Evolutionary conservation across 2,113 vertebrate genomes (phyloP).

Genomic region (Bettongia penicillata): DNA sequence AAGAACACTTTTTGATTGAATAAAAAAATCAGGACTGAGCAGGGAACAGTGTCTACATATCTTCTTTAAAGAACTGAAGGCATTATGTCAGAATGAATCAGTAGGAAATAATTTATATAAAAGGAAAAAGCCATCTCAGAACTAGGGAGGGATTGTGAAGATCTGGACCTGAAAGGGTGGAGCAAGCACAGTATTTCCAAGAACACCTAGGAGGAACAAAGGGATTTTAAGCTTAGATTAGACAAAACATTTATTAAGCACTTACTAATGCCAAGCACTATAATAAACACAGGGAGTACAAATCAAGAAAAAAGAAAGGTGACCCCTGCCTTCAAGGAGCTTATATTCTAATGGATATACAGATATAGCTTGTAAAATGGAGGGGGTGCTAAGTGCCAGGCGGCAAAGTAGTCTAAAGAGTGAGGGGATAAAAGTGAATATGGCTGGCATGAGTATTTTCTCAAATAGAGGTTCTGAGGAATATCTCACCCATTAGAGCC

Average conservation of each 20-base stretch:
- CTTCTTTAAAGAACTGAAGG: not conserved
- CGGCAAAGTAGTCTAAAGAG: not conserved
- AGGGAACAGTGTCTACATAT: not conserved
- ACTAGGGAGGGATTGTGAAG: not conserved
- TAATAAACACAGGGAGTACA: not conserved
- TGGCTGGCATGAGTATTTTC: not conserved
- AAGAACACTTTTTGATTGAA: not conserved
- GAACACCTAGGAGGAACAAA: not conserved
- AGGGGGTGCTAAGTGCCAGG: not conserved
- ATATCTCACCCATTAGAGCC: not conserved
- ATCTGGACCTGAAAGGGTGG: not conserved
- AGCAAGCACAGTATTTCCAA: not conserved
- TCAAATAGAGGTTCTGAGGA: not conserved
- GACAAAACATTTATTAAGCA: not conserved
- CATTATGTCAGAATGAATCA: not conserved
- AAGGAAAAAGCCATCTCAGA: not conserved
- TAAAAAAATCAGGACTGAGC: not conserved
- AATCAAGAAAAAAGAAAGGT: not conserved
- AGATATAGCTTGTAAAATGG: not conserved
- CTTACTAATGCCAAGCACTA: not conserved
- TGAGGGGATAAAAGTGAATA: not conserved
- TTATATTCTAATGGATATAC: not conserved
- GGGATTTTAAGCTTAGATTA: not conserved
- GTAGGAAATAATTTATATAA: not conserved
- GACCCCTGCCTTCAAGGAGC: not conserved